These are phyloP conservation scores for Sylvicola fuscatus DNA, from an alignment of 2,888 invertebrate genomes.

Conservation along the genomic window DNA sequence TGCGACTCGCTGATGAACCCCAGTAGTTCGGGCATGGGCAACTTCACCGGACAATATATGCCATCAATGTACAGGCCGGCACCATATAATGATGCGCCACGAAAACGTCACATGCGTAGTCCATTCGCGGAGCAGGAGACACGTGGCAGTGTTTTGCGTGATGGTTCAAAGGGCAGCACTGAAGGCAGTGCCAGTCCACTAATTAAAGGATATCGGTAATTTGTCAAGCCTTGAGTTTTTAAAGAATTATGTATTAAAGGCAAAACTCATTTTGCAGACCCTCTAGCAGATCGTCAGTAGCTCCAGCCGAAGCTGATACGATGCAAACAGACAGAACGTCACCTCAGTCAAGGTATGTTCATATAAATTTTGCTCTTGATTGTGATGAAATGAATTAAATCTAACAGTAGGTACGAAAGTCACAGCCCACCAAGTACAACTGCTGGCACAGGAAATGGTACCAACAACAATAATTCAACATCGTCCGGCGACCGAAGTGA, in stretches of 20 bases:
- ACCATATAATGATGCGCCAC: constrained; percentile 25
- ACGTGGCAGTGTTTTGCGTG: constrained; percentile 45
- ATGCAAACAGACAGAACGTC: constrained; percentile 26
- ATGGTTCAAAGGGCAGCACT: constrained; percentile 27
- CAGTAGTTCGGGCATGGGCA: constrained; percentile 18
- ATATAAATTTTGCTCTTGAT: no score
- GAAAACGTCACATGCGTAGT: constrained; percentile 35
- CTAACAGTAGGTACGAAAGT: constrained; percentile 23
- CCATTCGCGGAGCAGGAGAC: constrained; percentile 27
- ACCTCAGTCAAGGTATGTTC: constrained; percentile 22
- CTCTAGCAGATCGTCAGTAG: constrained; percentile 25
- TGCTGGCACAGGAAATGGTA: constrained; percentile 17
- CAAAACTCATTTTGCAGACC: no score
- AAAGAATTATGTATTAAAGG: no score
- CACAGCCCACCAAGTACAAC: constrained; percentile 25
- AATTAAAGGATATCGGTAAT: constrained; percentile 19
- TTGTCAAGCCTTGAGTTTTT: no score
- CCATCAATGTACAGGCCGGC: constrained; percentile 25
- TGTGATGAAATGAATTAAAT: no score
- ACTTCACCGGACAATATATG: constrained; percentile 21
- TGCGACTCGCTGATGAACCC: constrained; percentile 26
- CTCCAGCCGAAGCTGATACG: constrained; percentile 26
- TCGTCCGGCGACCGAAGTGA: constrained; percentile 13
- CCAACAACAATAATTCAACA: constrained; percentile 6
- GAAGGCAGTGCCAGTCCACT: constrained; percentile 27